Base-by-base conservation (phyloP, 2,113 vertebrate species). In the Cynopterus brachyotis region DNA sequence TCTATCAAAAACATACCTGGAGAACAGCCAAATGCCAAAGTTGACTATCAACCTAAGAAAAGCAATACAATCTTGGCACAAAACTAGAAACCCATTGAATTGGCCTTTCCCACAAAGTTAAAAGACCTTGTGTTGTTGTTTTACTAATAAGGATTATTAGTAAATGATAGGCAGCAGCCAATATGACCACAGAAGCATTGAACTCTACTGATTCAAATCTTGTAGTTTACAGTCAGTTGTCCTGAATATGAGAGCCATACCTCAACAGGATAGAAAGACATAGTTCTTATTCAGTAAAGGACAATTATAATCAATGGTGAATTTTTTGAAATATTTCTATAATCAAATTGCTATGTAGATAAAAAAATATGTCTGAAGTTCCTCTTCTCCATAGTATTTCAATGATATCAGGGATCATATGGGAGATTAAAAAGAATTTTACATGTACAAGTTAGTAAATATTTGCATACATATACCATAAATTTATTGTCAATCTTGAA, bases 11-110 rank as follows among this genome's bases (percentile, higher is more conserved):
- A 75, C 30, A 90, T 35, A 82, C 8, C 40, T 78, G 86, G 89
- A 97, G 47, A 96, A 72, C 9, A 93, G 53, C 55, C 86, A 95
- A 84, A 78, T 76, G 20, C 16, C 81, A 92, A 83, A 81, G 17
- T 26, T 50, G 37, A 64, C 55, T 89, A n/a, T 93, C 37, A 73
- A 89, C 11, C 15, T 78, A 84, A 81, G 42, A 91, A 94, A 96
- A 84, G 40, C 20, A 91, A 47, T 66, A 76, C 13, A 75, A 28
- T 53, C 42, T 88, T 82, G 90, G n/a, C 53, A 75, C 66, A 57
- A 90, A 94, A 83, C 37, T 83, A 50, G 30, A 84, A 75, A 69
- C 20, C n/a, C 37, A 91, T 4, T 66, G 78, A 76, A 84, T 95
- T 93, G 70, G 20, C 26, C 60, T 81, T 89, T 60, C 11, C 37